Evolutionary conservation across 2,113 vertebrate genomes (phyloP).

Genomic region (Aegotheles bennettii): DNA sequence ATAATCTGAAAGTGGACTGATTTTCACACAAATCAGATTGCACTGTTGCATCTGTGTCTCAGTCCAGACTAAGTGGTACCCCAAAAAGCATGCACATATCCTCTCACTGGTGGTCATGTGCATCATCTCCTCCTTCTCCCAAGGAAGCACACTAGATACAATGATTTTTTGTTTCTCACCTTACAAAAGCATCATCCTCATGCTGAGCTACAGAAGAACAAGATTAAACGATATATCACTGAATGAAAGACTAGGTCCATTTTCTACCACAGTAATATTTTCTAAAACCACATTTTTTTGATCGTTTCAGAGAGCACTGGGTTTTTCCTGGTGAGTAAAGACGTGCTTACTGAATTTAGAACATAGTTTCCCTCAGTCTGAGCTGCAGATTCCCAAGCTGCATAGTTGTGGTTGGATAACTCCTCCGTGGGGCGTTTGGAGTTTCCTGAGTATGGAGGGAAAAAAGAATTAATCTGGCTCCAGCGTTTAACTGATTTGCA

Average conservation of each 20-base stretch:
- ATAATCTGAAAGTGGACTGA: not conserved
- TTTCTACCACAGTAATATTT: constrained; percentile 5
- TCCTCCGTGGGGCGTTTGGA: not conserved
- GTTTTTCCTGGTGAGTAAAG: constrained; percentile 31
- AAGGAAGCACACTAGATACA: not conserved
- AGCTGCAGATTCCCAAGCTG: constrained; percentile 9
- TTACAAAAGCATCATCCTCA: not conserved
- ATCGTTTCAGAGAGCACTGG: not conserved
- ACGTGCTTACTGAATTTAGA: constrained; percentile 7
- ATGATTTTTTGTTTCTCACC: not conserved
- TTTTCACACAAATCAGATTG: not conserved
- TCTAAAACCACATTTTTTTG: not conserved
- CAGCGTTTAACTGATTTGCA: constrained; percentile 33
- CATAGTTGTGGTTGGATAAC: constrained; percentile 2
- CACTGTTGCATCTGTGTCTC: not conserved
- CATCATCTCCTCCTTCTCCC: not conserved
- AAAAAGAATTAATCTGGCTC: constrained; percentile 15
- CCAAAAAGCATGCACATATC: not conserved
- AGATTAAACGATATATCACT: constrained; percentile 2
- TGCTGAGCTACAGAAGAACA: constrained; percentile 6
- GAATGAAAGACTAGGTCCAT: not conserved
- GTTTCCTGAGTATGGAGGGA: not conserved
- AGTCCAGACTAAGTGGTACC: not conserved
- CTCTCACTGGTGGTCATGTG: not conserved
- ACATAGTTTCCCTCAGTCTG: not conserved